Conservation (phyloP, 2,888 invertebrate genomes). For the Eupithecia exiguata region DNA sequence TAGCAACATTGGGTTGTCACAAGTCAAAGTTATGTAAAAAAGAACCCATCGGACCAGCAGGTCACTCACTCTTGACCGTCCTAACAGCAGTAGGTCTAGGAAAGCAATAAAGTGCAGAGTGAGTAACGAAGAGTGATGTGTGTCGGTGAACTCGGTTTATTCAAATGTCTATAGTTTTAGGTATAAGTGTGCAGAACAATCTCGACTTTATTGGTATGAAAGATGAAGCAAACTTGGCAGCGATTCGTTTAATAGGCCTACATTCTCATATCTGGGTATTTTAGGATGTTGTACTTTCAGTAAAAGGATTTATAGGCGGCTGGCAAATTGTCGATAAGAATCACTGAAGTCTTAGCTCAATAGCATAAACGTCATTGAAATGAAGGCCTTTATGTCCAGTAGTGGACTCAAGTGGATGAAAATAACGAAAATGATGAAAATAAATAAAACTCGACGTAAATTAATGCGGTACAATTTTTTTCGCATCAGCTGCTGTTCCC, state of each 20-base stretch:
- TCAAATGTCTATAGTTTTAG: conserved; percentile 29
- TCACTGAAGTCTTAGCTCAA: not conserved
- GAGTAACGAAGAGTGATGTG: conserved; percentile 41
- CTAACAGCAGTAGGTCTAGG: conserved; percentile 33
- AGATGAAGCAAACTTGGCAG: conserved; percentile 11
- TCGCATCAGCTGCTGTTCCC: not conserved
- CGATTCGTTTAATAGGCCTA: not conserved
- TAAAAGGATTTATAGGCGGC: not conserved
- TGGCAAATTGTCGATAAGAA: not conserved
- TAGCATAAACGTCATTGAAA: not conserved
- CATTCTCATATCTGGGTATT: not conserved
- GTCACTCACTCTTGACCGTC: conserved; percentile 16
- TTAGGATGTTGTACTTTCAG: not conserved
- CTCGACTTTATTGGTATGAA: conserved; percentile 8
- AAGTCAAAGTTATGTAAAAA: not conserved
- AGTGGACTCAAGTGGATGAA: not conserved
- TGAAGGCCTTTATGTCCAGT: not conserved
- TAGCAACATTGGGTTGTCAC: not conserved
- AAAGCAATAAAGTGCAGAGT: conserved; percentile 39
- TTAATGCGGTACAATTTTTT: not conserved
- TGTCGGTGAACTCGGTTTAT: conserved; percentile 35
- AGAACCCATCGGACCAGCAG: not conserved
- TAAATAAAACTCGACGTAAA: not conserved
- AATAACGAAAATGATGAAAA: not conserved
- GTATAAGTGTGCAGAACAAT: conserved; percentile 11